Conservation (phyloP, 1,140 invertebrate genomes). For the Caenorhabditis tropicalis region DNA sequence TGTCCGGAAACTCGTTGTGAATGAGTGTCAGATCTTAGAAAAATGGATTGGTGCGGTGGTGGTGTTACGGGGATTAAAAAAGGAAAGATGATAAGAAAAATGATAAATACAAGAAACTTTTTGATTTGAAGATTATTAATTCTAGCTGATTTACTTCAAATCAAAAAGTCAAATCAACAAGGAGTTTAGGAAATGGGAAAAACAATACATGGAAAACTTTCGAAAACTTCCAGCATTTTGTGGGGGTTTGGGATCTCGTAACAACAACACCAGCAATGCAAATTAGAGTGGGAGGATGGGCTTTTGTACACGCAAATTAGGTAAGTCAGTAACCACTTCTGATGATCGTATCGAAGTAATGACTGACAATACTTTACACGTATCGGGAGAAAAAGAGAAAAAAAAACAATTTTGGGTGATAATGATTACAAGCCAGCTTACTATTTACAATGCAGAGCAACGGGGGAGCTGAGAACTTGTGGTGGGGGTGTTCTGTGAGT, state of each 20-base stretch:
- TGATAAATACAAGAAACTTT: slow-evolving; percentile 26
- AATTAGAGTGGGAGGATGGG: slow-evolving; percentile 18
- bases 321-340: not conserved
- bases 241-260: slow-evolving; percentile 30
- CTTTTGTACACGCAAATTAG: slow-evolving; percentile 28
- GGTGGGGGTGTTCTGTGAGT: not conserved
- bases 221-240: slow-evolving; percentile 1
- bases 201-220: not conserved
- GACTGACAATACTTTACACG: not conserved
- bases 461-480: not conserved
- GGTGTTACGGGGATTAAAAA: slow-evolving; percentile 10
- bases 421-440: not conserved
- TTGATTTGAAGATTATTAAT: not conserved
- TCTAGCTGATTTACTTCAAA: not conserved
- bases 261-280: slow-evolving; percentile 44
- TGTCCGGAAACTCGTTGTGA: not conserved
- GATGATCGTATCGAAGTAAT: not conserved
- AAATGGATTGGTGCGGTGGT: not conserved
- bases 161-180: slow-evolving; percentile 18
- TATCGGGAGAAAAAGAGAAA: not conserved
- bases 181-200: not conserved
- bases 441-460: slow-evolving; percentile 32
- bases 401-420: slow-evolving; percentile 7
- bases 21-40: slow-evolving; percentile 38
- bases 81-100: slow-evolving; percentile 21